These are phyloP conservation scores for Oscheius onirici DNA, from an alignment of 2,888 invertebrate genomes.

Conservation along the genomic window DNA sequence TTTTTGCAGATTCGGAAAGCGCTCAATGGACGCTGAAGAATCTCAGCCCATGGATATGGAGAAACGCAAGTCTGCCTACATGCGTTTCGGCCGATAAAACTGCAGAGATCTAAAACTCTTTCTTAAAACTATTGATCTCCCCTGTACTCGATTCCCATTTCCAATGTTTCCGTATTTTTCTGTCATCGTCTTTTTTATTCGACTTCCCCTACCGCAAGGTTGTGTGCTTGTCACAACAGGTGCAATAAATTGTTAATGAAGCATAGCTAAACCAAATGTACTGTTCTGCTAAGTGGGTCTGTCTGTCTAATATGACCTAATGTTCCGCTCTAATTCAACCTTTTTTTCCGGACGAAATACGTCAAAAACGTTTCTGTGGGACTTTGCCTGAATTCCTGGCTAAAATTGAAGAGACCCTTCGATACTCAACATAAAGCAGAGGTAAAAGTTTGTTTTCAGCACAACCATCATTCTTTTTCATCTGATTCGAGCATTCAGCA, in stretches of 20 bases:
- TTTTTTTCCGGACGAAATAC: no score
- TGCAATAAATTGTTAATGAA: conserved; percentile 29
- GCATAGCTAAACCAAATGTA: no score
- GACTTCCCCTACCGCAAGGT: background rate
- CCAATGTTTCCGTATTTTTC: background rate
- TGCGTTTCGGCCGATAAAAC: conserved; percentile 36
- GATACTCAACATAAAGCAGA: no score
- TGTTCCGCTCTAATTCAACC: no score
- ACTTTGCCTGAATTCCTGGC: no score
- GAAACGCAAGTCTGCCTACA: conserved; percentile 44
- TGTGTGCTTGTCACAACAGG: conserved; percentile 20
- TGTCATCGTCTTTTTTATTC: background rate
- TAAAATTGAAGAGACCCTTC: no score
- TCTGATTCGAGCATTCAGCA: no score
- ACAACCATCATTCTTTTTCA: no score
- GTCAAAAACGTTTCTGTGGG: no score
- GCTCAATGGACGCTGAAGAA: conserved; percentile 45
- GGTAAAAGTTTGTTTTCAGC: no score
- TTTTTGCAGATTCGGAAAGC: conserved; percentile 59
- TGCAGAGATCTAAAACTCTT: background rate
- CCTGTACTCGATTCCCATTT: background rate
- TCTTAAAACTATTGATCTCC: background rate
- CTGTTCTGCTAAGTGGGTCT: no score
- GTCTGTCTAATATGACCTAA: no score
- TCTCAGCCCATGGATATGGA: conserved; percentile 50